These are phyloP conservation scores for Protaetia brevitarsis DNA, from an alignment of 1,140 invertebrate species.

Conservation along the genomic window DNA sequence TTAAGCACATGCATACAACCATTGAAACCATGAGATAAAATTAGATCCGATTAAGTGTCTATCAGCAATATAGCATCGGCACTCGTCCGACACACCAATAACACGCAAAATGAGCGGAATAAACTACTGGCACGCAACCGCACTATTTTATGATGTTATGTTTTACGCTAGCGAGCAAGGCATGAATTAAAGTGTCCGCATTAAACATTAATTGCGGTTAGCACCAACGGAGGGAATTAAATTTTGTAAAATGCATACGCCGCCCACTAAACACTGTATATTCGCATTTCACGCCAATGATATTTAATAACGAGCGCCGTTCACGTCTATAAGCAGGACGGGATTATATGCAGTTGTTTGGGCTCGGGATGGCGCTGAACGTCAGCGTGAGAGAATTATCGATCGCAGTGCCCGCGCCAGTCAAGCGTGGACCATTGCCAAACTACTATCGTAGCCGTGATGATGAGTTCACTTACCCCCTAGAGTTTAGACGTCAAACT, in stretches of 20 bases:
- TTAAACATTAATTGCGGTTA: constrained; percentile 13
- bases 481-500: constrained; percentile 16
- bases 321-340: neutral
- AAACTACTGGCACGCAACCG: too few relatives aligned
- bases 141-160: too few relatives aligned
- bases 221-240: neutral
- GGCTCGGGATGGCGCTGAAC: neutral
- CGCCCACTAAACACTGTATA: neutral
- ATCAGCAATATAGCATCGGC: too few relatives aligned
- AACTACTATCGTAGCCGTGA: constrained; percentile 8
- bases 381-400: neutral
- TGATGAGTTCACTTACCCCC: constrained; percentile 17
- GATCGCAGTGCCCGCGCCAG: neutral
- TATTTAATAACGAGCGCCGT: neutral
- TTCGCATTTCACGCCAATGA: neutral
- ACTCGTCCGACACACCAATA: too few relatives aligned
- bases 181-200: constrained; percentile 5
- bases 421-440: constrained; percentile 12
- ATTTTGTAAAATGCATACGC: constrained; percentile 7
- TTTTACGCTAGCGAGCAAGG: neutral
- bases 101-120: too few relatives aligned
- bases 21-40: too few relatives aligned
- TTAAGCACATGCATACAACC: too few relatives aligned
- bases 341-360: neutral
- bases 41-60: too few relatives aligned